A percentile compares a stretch with the other conserved stretches of the same genome.
Conservation (phyloP, 2,797 vertebrate genomes). For the Coendou prehensilis region DNA sequence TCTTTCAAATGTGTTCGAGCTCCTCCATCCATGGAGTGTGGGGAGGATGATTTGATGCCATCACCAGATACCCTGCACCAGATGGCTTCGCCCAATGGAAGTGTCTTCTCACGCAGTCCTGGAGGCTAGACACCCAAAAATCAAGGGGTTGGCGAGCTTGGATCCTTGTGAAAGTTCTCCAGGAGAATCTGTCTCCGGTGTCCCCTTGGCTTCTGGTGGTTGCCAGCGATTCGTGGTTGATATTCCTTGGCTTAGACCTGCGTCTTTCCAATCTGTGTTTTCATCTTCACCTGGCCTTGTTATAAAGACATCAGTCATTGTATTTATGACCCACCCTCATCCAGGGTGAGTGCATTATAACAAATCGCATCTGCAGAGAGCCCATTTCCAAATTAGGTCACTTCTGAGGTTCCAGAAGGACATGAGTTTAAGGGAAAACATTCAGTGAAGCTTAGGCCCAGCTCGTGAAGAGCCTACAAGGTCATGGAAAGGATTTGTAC, state of each 20-base stretch:
- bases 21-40: neutral
- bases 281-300: neutral
- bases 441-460: neutral
- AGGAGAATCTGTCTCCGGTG: neutral
- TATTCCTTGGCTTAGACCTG: neutral
- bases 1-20: neutral
- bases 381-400: conserved; percentile 21
- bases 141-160: neutral
- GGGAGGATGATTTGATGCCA: neutral
- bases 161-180: neutral
- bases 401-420: neutral
- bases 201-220: neutral
- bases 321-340: neutral
- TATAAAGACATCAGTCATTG: neutral
- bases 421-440: neutral
- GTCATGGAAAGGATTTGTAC: neutral
- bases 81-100: neutral
- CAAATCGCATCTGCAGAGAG: neutral
- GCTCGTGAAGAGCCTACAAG: neutral
- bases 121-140: neutral
- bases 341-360: neutral
- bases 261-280: neutral
- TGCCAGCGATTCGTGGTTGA: neutral
- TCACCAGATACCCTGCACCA: neutral
- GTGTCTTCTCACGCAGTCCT: neutral